These are phyloP conservation scores for Merodon equestris DNA, from an alignment of 2,888 invertebrate species.

Conservation along the genomic window DNA sequence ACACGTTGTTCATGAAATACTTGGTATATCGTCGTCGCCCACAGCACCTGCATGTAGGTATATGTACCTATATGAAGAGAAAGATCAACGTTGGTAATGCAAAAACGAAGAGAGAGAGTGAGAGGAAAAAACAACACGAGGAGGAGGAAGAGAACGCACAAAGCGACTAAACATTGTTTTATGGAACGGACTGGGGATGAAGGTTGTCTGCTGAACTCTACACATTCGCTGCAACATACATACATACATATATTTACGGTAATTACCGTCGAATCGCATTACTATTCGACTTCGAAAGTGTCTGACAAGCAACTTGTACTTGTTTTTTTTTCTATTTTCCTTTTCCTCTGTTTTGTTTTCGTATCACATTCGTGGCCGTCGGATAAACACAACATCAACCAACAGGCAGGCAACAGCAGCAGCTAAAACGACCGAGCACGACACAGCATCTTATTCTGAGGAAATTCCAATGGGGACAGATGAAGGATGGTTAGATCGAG, in stretches of 20 bases:
- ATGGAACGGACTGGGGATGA: slow-evolving; percentile 66
- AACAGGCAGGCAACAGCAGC: no score
- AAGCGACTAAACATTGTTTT: slow-evolving; percentile 35
- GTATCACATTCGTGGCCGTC: slow-evolving; percentile 10
- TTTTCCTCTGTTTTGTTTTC: slow-evolving; percentile 2
- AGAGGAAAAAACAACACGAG: slow-evolving; percentile 16
- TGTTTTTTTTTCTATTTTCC: slow-evolving; percentile 20
- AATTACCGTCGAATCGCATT: slow-evolving; percentile 53
- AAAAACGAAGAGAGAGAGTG: slow-evolving; percentile 6
- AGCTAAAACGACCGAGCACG: neutral
- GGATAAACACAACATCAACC: no score
- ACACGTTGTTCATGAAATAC: slow-evolving; percentile 48
- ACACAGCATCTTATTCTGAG: slow-evolving; percentile 24
- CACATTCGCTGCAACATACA: slow-evolving; percentile 5
- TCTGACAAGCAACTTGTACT: slow-evolving; percentile 47
- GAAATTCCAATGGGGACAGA: slow-evolving; percentile 45
- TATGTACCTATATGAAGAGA: slow-evolving; percentile 17
- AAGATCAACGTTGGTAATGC: slow-evolving; percentile 51
- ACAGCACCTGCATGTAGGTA: slow-evolving; percentile 4
- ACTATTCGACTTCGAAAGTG: slow-evolving; percentile 61
- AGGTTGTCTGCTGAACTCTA: slow-evolving; percentile 68
- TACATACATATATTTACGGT: slow-evolving; percentile 19
- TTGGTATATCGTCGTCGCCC: slow-evolving; percentile 1
- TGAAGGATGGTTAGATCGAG: neutral
- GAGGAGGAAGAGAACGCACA: slow-evolving; percentile 52